A percentile compares a stretch with the other conserved stretches of the same genome.
Evolutionary conservation across 2,797 vertebrate species (phyloP).

Genomic region (Eleutherodactylus coqui): DNA sequence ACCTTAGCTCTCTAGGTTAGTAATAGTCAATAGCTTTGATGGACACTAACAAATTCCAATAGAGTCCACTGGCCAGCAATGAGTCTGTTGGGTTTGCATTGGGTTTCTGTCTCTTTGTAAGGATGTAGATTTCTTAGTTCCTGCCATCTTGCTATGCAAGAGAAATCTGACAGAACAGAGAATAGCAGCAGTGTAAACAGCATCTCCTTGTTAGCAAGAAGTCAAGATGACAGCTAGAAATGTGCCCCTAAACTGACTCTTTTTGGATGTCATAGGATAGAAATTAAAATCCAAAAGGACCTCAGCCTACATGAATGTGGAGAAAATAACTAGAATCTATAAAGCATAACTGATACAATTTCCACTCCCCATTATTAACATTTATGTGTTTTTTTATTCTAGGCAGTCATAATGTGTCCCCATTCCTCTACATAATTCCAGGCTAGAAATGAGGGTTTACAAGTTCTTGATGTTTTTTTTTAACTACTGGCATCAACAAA

Average conservation of each 20-base stretch:
- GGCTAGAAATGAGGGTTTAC: not conserved
- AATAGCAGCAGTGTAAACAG: not conserved
- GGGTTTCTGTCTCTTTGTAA: too few relatives aligned
- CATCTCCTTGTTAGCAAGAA: not conserved
- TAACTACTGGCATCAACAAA: constrained; percentile 53
- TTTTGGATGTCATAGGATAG: not conserved
- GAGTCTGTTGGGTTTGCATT: too few relatives aligned
- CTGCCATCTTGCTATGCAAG: too few relatives aligned
- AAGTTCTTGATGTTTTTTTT: constrained; percentile 44
- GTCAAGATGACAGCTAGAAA: not conserved
- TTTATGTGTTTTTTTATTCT: not conserved
- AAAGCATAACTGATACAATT: not conserved
- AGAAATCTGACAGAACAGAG: not conserved
- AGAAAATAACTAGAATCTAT: too few relatives aligned
- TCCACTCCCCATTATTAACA: not conserved
- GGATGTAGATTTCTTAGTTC: too few relatives aligned
- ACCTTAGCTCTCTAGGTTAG: too few relatives aligned
- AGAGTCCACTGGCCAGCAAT: too few relatives aligned
- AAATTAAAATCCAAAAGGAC: too few relatives aligned
- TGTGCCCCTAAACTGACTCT: not conserved
- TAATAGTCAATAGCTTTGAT: too few relatives aligned
- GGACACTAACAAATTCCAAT: too few relatives aligned
- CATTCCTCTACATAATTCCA: not conserved
- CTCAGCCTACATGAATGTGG: not conserved
- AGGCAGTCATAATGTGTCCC: not conserved